phyloP scores from a whole-genome alignment of 2,113 vertebrate genomes.

The Sebastes schlegelii region DNA sequence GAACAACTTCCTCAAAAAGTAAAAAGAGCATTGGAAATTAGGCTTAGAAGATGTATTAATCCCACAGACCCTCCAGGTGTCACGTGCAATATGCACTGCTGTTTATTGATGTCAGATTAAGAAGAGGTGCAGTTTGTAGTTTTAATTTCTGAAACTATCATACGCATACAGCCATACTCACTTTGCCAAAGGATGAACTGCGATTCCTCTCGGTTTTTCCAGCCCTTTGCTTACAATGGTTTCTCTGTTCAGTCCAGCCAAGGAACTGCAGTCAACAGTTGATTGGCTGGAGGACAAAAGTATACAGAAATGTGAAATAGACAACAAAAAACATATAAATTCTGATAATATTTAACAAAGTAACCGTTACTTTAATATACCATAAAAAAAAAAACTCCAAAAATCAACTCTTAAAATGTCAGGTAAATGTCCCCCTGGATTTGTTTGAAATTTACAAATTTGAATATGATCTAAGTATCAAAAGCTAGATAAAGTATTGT shows the following conservation, averaged over 20 bases:
- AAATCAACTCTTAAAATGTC: neutral
- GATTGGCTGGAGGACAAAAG: slow-evolving; percentile 83
- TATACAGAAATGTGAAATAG: neutral
- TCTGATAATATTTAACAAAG: neutral
- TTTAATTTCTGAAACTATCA: neutral
- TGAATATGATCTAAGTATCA: neutral
- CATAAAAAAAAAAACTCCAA: neutral
- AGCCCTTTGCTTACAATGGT: slow-evolving; percentile 82
- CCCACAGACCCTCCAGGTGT: neutral
- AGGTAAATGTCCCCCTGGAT: neutral
- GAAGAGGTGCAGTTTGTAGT: neutral
- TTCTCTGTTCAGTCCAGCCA: slow-evolving; percentile 86
- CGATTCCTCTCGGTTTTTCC: slow-evolving; percentile 89
- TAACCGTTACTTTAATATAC: neutral
- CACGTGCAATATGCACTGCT: neutral
- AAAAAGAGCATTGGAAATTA: neutral
- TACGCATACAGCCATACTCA: slow-evolving; percentile 72
- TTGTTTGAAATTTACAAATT: neutral
- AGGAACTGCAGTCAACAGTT: slow-evolving; percentile 85
- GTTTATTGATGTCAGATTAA: neutral
- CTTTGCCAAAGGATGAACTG: slow-evolving; percentile 90
- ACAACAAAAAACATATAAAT: neutral
- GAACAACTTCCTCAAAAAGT: slow-evolving; percentile 91
- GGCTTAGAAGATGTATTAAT: too few species aligned
- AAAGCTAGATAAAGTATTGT: neutral